Conservation (phyloP, 2,113 vertebrate genomes). For the Eudorcas thomsonii region DNA sequence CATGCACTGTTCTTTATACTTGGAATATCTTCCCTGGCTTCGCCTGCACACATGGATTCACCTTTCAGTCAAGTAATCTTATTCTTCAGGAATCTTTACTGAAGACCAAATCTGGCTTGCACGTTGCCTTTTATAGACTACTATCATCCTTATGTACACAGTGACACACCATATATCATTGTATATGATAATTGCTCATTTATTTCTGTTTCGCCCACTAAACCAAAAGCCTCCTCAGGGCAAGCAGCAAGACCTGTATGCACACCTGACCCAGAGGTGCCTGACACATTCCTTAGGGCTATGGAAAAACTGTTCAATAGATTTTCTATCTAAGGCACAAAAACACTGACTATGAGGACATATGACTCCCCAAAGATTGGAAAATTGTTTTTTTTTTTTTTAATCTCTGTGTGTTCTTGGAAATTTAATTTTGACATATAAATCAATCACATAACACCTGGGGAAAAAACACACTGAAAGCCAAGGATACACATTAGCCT, state of each 20-base stretch:
- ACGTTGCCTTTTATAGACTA: background rate
- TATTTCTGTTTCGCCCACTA: background rate
- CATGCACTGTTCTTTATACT: background rate
- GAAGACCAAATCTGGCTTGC: background rate
- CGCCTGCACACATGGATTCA: background rate
- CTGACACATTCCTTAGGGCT: background rate
- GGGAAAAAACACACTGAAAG: background rate
- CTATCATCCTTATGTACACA: background rate
- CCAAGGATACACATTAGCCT: background rate
- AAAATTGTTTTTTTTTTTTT: background rate
- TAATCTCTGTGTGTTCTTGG: background rate
- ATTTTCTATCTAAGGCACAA: background rate
- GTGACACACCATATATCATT: background rate
- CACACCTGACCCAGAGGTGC: background rate
- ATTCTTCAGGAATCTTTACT: background rate
- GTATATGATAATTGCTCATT: background rate
- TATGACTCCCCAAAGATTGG: background rate
- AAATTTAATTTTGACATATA: background rate
- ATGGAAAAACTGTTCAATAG: background rate
- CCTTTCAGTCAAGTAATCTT: background rate
- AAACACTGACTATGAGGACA: background rate
- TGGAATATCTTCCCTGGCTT: background rate
- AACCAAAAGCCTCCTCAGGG: background rate
- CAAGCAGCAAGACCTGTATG: background rate
- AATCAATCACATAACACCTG: background rate